Conservation (phyloP, 2,888 invertebrate genomes). For the Polyommatus icarus region DNA sequence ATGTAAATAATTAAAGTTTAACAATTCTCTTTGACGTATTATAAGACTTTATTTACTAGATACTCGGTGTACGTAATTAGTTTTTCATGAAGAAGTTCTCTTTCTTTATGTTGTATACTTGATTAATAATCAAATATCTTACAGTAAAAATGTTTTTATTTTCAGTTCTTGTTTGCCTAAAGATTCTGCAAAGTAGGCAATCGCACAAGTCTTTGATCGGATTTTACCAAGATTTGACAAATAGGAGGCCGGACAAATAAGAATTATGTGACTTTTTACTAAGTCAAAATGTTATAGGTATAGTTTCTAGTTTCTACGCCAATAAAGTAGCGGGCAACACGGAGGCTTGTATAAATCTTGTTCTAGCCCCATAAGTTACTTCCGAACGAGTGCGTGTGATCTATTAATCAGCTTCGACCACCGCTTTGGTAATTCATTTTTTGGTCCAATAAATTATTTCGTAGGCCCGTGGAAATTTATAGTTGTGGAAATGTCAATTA, state of each 20-base stretch:
- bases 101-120: too few species aligned
- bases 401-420: constrained; percentile 23
- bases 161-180: too few species aligned
- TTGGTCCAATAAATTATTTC: constrained; percentile 19
- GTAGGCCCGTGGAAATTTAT: constrained; percentile 20
- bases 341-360: background rate
- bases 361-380: constrained; percentile 11
- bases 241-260: background rate
- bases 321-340: background rate
- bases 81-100: too few species aligned
- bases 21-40: background rate
- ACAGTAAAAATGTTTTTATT: too few species aligned
- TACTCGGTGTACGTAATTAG: too few species aligned
- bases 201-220: too few species aligned
- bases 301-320: background rate
- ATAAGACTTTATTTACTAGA: background rate
- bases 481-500: constrained; percentile 28
- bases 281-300: background rate
- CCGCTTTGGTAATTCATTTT: constrained; percentile 20
- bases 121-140: too few species aligned
- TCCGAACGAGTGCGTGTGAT: constrained; percentile 26
- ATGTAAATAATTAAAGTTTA: background rate
- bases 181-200: too few species aligned
- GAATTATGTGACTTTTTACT: background rate
- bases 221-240: too few species aligned